Evolutionary conservation across 37 sponge, comb jelly and placozoan genomes (phyloP).

Genomic region (Dysidea cf. avara): DNA sequence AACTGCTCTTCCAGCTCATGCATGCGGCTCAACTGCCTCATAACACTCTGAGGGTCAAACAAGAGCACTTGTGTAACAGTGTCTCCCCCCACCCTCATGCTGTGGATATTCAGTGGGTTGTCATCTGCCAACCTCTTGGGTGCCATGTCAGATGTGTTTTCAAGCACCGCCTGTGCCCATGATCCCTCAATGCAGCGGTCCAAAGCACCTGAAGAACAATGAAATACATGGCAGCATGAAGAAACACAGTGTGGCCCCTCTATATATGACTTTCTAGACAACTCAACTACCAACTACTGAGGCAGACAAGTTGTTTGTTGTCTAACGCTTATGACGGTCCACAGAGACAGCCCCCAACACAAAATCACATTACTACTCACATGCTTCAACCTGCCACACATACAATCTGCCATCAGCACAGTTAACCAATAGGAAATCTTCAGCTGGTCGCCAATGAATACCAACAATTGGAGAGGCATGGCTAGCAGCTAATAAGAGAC

Average conservation of each 20-base stretch:
- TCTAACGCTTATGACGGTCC: no score
- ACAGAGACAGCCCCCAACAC: no score
- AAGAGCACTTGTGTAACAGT: conserved; percentile 16
- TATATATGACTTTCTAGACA: no score
- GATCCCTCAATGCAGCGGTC: conserved; percentile 77
- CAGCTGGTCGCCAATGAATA: conserved; percentile 72
- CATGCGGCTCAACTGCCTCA: conserved; percentile 47
- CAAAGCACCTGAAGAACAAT: conserved; percentile 44
- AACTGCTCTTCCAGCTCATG: conserved; percentile 14
- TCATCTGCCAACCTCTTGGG: no score
- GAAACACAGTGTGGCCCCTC: neutral
- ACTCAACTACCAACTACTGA: no score
- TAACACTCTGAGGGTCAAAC: conserved; percentile 68
- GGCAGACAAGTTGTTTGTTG: no score
- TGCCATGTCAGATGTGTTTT: neutral
- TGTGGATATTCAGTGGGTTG: conserved; percentile 27
- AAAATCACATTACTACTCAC: no score
- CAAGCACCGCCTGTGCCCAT: conserved; percentile 46
- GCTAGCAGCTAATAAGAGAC: conserved; percentile 74
- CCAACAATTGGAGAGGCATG: conserved; percentile 69
- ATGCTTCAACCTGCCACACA: conserved; percentile 90
- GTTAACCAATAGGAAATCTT: conserved; percentile 82
- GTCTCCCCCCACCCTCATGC: conserved; percentile 14
- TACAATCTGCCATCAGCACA: conserved; percentile 84
- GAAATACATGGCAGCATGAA: neutral